Evolutionary conservation across 2,888 invertebrate genomes (phyloP).

Genomic region (Lepidocyrtinus sp.): DNA sequence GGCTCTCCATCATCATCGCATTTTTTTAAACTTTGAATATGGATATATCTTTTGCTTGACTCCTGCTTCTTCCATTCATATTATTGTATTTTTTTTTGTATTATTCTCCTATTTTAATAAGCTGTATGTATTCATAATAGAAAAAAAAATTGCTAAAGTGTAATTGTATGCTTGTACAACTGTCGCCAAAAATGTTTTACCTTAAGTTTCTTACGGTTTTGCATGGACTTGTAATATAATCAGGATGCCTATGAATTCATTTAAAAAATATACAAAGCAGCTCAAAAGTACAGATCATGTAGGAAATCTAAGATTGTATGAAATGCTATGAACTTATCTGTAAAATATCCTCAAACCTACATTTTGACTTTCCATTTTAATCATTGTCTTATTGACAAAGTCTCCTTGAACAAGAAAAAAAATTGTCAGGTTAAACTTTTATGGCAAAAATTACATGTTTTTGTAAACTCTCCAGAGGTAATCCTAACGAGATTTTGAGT

Average conservation of each 20-base stretch:
- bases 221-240: no score
- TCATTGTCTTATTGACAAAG: not conserved
- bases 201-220: no score
- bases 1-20: conserved; percentile 44
- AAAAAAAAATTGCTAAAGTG: not conserved
- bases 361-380: not conserved
- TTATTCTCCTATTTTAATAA: not conserved
- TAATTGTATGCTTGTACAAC: not conserved
- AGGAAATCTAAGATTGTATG: no score
- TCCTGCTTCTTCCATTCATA: not conserved
- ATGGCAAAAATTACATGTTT: not conserved
- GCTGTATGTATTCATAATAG: not conserved
- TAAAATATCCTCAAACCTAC: not conserved
- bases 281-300: no score
- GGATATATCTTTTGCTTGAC: not conserved
- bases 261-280: no score
- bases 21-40: conserved; percentile 33
- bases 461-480: not conserved
- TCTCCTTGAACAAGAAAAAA: not conserved
- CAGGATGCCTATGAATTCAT: no score
- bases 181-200: not conserved
- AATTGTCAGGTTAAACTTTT: not conserved
- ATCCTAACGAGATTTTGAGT: no score
- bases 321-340: no score
- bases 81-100: not conserved